Base-by-base conservation (phyloP, 1,140 invertebrate species). In the Apolygus lucorum region DNA sequence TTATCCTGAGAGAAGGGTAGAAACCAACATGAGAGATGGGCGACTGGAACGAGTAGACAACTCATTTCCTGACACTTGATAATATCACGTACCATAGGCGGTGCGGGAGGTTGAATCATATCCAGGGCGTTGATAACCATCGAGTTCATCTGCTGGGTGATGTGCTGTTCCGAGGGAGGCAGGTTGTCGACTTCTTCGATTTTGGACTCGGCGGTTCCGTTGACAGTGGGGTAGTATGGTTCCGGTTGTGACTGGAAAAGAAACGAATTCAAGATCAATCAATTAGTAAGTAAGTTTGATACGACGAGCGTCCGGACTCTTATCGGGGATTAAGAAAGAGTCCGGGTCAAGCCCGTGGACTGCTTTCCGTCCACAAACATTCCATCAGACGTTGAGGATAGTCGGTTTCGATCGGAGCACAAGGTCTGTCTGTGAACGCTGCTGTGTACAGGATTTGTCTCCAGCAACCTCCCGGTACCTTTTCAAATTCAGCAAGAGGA, bases 71-170 rank as follows among this genome's bases (percentile, higher is more conserved):
- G 4, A 17, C 34, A 4, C 34, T 8, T 4, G 17, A 42, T 42
- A 42, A 42, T 17, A 42, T 42, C 17, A 59, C 54, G 8, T 24
- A 59, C 54, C 11, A 59, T 17, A 14, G 54, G 54, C 2, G 64
- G 8, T 13, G 24, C 64, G 4, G 69, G 25, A 34, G 52, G 69
- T 22, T 70, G 69, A 28, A 59, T 67, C 52, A 17, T 76, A 11
- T 24, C 70, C 67, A 28, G 77, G 72, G n/a, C 74, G 64, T 52
- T 66, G 26, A 66, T 29, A 21, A 14, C 34, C 27, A 66, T 66
- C n/a, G 27, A 34, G 28, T 42, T 80, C 78, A n/a, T 69, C 72
- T 70, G 80, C 79, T 70, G 78, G 76, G 65, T 70, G 73, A 34
- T 77, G 77, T 68, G 77, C 76, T 17, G 78, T 75, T 63, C 76